phyloP scores from a whole-genome alignment of 2,888 invertebrate species.

The Hirtodrosophila cameraria region DNA sequence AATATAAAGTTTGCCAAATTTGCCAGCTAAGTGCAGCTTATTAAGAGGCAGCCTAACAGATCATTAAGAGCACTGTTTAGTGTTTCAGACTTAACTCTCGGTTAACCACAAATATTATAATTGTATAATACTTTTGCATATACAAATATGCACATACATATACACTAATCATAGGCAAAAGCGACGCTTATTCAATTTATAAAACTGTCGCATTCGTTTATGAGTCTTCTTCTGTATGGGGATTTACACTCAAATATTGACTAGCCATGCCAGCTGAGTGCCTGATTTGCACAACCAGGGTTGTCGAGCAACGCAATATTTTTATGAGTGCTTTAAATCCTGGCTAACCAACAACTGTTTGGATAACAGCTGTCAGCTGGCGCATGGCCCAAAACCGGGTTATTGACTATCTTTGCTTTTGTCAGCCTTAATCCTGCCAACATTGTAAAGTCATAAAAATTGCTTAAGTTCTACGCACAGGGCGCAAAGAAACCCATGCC shows the following conservation, averaged over 20 bases:
- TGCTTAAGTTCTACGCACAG: constrained; percentile 16
- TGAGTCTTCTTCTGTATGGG: constrained; percentile 34
- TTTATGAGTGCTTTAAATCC: constrained; percentile 55
- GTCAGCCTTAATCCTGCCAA: constrained; percentile 55
- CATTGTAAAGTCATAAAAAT: constrained; percentile 62
- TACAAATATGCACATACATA: constrained; percentile 1
- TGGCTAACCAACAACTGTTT: constrained; percentile 51
- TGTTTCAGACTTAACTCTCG: constrained; percentile 11
- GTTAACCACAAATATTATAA: constrained; percentile 29
- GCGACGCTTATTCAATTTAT: constrained; percentile 64
- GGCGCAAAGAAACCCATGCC: no score
- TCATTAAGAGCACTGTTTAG: constrained; percentile 29
- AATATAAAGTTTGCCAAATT: constrained; percentile 59
- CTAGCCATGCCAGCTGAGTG: constrained; percentile 26
- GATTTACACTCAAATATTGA: constrained; percentile 45
- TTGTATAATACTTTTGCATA: constrained; percentile 4
- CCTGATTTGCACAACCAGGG: constrained; percentile 69
- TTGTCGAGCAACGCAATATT: constrained; percentile 61
- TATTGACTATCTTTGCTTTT: constrained; percentile 60
- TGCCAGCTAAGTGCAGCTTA: constrained; percentile 46
- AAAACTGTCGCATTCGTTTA: constrained; percentile 41
- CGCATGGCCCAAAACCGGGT: constrained; percentile 39
- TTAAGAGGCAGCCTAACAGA: constrained; percentile 30
- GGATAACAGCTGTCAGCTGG: constrained; percentile 62
- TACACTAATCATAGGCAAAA: constrained; percentile 20